Base-by-base conservation (phyloP, 2,113 vertebrate species). In the Amphiprion ocellaris region DNA sequence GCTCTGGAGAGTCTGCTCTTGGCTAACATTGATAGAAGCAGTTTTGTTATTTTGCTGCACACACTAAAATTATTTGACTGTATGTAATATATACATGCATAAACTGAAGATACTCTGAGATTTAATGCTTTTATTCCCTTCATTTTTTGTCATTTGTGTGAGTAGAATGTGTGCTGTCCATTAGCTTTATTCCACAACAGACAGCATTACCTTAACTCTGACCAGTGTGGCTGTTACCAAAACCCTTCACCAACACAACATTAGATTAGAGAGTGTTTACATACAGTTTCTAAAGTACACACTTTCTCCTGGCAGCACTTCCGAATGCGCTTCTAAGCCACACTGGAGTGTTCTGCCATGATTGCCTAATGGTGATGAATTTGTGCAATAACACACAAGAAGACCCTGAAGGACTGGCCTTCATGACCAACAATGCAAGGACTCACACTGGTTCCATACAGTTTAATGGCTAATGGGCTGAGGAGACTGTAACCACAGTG, bases 371-470 rank as follows among this genome's bases (percentile, higher is more conserved):
- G 70, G 37, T 83, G 85, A 85, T 74, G 46, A 70, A 85, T 86
- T 82, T 86, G 79, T 82, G 74, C 82, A 92, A 81, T 83, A 77
- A 82, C 74, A 69, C 28, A 61, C 69, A 82, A 77, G 61, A 66
- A 64, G 56, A 33, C 21, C 71, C 72, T 64, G 16, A 47, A 81
- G 78, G 49, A 64, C 37, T 39, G 66, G 65, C 37, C 44, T 19
- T 71, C 60, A 65, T 73, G 41, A 68, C 69, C 46, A 85, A 77
- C 62, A 69, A 83, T 65, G 74, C 55, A 60, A 49, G 46, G 71
- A 80, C 79, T 75, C 54, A 73, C 61, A 64, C 55, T 74, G 81
- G 55, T 78, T 84, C 73, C 61, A 85, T 88, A 78, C 53, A 28
- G 73, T 84, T 82, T 81, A 73, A 85, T 77, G 65, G 59, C 69